Percentiles rank a stretch among this genome's conserved stretches.
phyloP scores from a whole-genome alignment of 2,888 invertebrate genomes.

The Conomelus anceps region DNA sequence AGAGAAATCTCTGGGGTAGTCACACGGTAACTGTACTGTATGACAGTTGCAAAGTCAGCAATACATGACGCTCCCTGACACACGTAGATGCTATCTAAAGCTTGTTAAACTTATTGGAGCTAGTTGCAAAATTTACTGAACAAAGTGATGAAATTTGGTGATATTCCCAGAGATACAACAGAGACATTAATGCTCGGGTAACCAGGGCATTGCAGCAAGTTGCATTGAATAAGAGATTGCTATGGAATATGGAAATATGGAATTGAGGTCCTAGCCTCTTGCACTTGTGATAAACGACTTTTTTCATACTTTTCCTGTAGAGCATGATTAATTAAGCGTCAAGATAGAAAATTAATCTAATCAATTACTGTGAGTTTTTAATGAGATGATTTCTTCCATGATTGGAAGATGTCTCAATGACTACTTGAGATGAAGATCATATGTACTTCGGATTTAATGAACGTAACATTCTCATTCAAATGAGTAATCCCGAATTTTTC shows the following conservation, averaged over 20 bases:
- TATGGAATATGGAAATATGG: not conserved
- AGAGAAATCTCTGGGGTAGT: not conserved
- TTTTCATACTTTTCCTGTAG: not conserved
- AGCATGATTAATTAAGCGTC: not conserved
- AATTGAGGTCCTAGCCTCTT: not conserved
- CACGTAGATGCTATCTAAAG: not conserved
- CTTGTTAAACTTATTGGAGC: not conserved
- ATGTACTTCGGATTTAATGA: not conserved
- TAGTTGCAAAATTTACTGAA: not conserved
- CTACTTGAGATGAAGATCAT: not conserved
- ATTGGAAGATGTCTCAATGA: not conserved
- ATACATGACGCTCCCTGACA: not conserved
- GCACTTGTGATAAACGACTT: not conserved
- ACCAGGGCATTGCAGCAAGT: not conserved
- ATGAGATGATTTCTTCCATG: too few relatives aligned
- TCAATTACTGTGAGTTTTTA: not conserved
- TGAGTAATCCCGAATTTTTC: too few relatives aligned
- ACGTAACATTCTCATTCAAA: not conserved
- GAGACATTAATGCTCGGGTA: not conserved
- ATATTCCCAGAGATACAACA: not conserved
- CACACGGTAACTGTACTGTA: not conserved
- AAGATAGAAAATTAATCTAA: not conserved
- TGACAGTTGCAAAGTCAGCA: not conserved
- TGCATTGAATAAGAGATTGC: not conserved
- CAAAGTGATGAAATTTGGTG: not conserved